Percentiles rank a stretch among this genome's conserved stretches.
phyloP scores from a whole-genome alignment of 2,888 invertebrate genomes.

The Leptopilina drosophilae region DNA sequence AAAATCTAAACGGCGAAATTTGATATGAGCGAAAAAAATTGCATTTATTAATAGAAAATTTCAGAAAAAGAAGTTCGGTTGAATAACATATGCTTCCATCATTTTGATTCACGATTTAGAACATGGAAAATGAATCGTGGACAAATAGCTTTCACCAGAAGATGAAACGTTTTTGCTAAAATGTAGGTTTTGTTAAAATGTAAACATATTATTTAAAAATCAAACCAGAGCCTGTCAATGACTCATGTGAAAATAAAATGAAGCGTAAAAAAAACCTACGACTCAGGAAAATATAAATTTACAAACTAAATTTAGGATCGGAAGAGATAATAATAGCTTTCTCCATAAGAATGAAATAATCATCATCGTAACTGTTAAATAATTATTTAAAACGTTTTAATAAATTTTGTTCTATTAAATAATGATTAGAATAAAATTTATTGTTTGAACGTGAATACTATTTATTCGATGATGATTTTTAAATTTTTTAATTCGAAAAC shows the following conservation, averaged over 20 bases:
- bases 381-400: too few species aligned
- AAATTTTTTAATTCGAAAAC: too few species aligned
- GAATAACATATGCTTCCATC: slow-evolving; percentile 30
- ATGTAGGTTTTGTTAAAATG: slow-evolving; percentile 14
- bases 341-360: too few species aligned
- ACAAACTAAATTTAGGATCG: background rate
- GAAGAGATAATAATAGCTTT: background rate
- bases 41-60: slow-evolving; percentile 36
- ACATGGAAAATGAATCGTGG: slow-evolving; percentile 1
- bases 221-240: background rate
- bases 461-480: too few species aligned
- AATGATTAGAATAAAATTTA: too few species aligned
- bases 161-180: slow-evolving; percentile 18
- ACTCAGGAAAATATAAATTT: background rate
- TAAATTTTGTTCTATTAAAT: too few species aligned
- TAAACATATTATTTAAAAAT: slow-evolving; percentile 29
- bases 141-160: slow-evolving; percentile 27
- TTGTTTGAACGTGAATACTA: too few species aligned
- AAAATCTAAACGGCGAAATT: background rate
- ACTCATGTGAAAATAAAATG: background rate
- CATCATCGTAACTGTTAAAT: too few species aligned
- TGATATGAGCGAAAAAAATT: slow-evolving; percentile 2
- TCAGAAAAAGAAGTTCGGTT: background rate
- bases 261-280: background rate
- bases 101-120: slow-evolving; percentile 14